Conservation (phyloP, 2,888 invertebrate species). For the Nysson spinosus region DNA sequence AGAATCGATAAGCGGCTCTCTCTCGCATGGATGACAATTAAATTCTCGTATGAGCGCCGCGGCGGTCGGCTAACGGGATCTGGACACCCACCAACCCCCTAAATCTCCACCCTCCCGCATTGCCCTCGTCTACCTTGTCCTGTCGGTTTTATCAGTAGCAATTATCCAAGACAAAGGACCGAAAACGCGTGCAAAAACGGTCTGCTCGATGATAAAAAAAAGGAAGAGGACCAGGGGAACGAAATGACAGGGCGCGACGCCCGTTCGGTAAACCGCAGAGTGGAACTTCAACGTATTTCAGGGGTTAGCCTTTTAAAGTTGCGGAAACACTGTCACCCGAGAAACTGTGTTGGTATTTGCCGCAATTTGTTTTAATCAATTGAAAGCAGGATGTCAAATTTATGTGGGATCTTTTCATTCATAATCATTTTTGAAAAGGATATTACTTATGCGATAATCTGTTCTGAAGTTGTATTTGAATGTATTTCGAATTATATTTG, state of each 20-base stretch:
- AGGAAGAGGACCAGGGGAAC: constrained; percentile 5
- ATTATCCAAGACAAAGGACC: constrained; percentile 32
- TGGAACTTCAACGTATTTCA: no score
- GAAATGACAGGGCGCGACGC: constrained; percentile 45
- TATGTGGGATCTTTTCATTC: no score
- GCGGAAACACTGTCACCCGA: no score
- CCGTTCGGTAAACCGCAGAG: constrained; percentile 43
- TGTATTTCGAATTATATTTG: no score
- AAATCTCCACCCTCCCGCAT: background rate
- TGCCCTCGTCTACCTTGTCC: background rate
- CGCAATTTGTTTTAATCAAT: no score
- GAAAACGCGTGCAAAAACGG: constrained; percentile 15
- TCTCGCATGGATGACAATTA: constrained; percentile 55
- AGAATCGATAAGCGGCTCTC: constrained; percentile 50
- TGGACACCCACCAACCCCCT: no score
- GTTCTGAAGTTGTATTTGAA: no score
- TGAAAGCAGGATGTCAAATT: no score
- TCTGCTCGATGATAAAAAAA: constrained; percentile 18
- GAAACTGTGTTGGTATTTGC: no score
- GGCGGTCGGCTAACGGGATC: background rate
- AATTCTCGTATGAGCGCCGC: constrained; percentile 42
- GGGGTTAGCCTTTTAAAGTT: no score
- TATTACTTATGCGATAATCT: no score
- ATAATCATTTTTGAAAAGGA: no score
- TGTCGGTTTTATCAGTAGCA: constrained; percentile 28